Percentiles rank a stretch among this genome's conserved stretches.
Conservation (phyloP, 1,140 invertebrate species). For the Heliconius himera region DNA sequence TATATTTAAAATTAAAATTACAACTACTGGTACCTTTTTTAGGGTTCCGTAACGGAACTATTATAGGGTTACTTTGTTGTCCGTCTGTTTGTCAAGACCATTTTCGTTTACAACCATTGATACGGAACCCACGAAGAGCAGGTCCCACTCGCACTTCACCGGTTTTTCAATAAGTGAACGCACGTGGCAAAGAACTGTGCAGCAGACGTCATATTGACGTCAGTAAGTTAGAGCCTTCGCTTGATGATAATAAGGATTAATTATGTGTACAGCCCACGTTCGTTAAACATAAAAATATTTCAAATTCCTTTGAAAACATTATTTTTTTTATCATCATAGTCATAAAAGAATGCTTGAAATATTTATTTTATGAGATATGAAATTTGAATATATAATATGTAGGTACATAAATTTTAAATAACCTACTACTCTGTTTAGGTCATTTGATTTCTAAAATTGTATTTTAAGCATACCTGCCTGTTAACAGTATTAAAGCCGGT, state of each 20-base stretch:
- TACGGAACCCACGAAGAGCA: too few species aligned
- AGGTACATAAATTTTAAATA: not conserved
- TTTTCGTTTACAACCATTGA: not conserved
- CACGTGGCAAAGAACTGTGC: constrained; percentile 8
- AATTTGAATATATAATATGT: not conserved
- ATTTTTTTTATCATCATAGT: not conserved
- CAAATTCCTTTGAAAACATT: not conserved
- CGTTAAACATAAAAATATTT: constrained; percentile 2
- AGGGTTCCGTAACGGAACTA: too few species aligned
- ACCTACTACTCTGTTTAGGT: not conserved
- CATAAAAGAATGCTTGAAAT: not conserved
- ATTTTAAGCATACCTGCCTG: not conserved
- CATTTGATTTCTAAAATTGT: constrained; percentile 4
- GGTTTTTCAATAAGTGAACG: not conserved
- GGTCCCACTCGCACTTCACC: too few species aligned
- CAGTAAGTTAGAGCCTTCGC: constrained; percentile 26
- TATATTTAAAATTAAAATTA: too few species aligned
- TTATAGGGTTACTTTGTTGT: too few species aligned
- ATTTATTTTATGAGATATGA: constrained; percentile 2
- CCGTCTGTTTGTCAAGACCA: too few species aligned
- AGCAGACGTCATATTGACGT: constrained; percentile 22
- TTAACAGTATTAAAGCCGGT: not conserved
- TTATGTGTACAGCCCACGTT: constrained; percentile 3
- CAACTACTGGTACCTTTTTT: too few species aligned
- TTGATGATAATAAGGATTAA: constrained; percentile 19